Base-by-base conservation (phyloP, 2,797 vertebrate genomes). In the Pampus argenteus region DNA sequence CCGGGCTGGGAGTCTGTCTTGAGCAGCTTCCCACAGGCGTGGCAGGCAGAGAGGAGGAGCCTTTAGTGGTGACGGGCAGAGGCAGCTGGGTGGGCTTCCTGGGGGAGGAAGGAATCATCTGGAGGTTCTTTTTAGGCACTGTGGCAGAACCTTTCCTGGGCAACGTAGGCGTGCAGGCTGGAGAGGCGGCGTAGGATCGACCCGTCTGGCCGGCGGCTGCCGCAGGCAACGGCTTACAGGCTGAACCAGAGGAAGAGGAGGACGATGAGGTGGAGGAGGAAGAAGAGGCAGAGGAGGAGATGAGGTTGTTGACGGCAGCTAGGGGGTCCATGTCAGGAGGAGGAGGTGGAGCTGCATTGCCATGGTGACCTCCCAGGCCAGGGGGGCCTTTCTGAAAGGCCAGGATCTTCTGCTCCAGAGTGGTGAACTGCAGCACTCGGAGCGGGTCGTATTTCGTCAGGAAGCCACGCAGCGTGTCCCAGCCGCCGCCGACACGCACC, bases 401-500 rank as follows among this genome's bases (percentile, higher is more conserved):
- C 84, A 97, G 90, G 84, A 99, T 98, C 92, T 98, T 99, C 92
- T 99, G 97, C 90, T 99, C 98, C 52, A 99, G 92, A 0, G 97
- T 98, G 83, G 97, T 98, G 91, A 99, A 98, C 91, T 99, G 97
- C 72, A 99, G 93, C 47, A 97, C 95, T 5, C 98, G 91, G 78
- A 95, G 96, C 0, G 98, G 98, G 88, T 99, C 98, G 6, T 98
- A 97, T 68, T 99, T 99, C 29, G 94, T 93, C 54, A 99, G 92
- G 91, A 99, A 99, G 9, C 98, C 97, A 56, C 97, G 96, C 70
- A 99, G 96, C 0, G 98, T 99, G 90, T 99, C 98, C 98, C 98
- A 99, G 71, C 98, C 98, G 44, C 98, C 98, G 6, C 98, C 98
- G 0, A 99, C 98, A 5, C 98, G 97, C 29, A 99, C 98, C 98